phyloP scores from a whole-genome alignment of 2,888 invertebrate species.

The Andricus curvator region DNA sequence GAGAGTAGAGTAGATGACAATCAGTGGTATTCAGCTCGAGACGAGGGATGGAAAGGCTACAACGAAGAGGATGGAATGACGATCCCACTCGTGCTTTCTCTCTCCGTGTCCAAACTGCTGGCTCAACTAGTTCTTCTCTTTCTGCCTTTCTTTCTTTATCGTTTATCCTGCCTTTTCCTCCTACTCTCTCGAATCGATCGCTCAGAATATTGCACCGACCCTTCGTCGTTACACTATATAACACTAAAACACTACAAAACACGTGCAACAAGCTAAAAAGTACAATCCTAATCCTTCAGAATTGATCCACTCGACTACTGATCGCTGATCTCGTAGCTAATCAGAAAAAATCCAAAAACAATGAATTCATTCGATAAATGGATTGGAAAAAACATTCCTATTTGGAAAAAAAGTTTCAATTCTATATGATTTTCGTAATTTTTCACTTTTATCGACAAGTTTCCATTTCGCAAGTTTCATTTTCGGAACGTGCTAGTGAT shows the following conservation, averaged over 20 bases:
- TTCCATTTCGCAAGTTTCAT: too few species aligned
- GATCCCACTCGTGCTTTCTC: constrained; percentile 51
- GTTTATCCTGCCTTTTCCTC: constrained; percentile 25
- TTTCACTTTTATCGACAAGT: too few species aligned
- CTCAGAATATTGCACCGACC: constrained; percentile 48
- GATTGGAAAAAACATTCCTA: not conserved
- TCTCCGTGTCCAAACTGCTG: constrained; percentile 39
- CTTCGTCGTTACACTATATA: constrained; percentile 44
- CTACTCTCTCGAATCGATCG: constrained; percentile 47
- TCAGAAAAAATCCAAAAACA: not conserved
- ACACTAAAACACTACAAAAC: constrained; percentile 38
- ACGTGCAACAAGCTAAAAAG: constrained; percentile 31
- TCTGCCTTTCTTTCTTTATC: constrained; percentile 28
- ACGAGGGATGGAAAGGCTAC: constrained; percentile 64
- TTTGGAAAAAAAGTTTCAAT: not conserved
- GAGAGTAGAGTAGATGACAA: constrained; percentile 71
- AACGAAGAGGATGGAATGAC: constrained; percentile 55
- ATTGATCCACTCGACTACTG: constrained; percentile 37
- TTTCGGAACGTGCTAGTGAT: too few species aligned
- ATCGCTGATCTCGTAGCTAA: not conserved
- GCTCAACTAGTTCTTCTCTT: constrained; percentile 17
- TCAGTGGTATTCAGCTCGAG: constrained; percentile 75
- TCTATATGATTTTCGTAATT: not conserved
- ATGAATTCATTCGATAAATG: not conserved
- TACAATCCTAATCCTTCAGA: constrained; percentile 36